Percentiles rank a stretch among this genome's conserved stretches.
These are phyloP conservation scores for Syncerus caffer DNA, from an alignment of 2,797 vertebrate genomes.

Conservation along the genomic window DNA sequence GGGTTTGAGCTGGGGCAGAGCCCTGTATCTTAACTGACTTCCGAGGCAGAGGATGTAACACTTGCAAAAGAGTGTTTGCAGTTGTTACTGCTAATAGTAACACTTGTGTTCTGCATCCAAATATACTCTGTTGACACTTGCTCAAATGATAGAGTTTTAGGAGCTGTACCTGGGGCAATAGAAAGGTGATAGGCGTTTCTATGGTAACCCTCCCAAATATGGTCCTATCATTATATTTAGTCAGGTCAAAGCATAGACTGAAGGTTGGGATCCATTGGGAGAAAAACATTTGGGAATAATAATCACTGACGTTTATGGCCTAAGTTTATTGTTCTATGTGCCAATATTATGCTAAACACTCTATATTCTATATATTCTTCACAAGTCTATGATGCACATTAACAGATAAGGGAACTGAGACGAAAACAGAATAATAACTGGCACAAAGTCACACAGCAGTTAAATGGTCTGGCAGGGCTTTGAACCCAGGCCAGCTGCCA, in stretches of 20 bases:
- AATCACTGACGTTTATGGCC: neutral
- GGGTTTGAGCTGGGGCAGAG: neutral
- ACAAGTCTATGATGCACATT: neutral
- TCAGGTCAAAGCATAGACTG: neutral
- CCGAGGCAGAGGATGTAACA: neutral
- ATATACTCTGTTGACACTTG: neutral
- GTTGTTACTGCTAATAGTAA: constrained; percentile 36
- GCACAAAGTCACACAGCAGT: neutral
- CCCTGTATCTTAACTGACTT: neutral
- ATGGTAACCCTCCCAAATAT: neutral
- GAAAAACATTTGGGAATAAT: neutral
- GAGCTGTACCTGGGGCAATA: neutral
- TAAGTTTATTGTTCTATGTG: neutral
- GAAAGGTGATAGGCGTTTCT: neutral
- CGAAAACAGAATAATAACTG: neutral
- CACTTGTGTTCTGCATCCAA: neutral
- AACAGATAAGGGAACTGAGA: neutral
- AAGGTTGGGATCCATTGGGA: neutral
- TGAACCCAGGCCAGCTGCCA: neutral
- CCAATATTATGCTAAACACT: neutral
- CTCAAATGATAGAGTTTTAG: constrained; percentile 21
- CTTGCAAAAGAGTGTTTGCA: neutral
- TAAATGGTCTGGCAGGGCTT: neutral
- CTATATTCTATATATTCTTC: neutral
- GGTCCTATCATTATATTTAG: neutral